Percentiles rank a stretch among this genome's conserved stretches.
Evolutionary conservation across 2,797 vertebrate species (phyloP).

Genomic region (Lacerta viridis): DNA sequence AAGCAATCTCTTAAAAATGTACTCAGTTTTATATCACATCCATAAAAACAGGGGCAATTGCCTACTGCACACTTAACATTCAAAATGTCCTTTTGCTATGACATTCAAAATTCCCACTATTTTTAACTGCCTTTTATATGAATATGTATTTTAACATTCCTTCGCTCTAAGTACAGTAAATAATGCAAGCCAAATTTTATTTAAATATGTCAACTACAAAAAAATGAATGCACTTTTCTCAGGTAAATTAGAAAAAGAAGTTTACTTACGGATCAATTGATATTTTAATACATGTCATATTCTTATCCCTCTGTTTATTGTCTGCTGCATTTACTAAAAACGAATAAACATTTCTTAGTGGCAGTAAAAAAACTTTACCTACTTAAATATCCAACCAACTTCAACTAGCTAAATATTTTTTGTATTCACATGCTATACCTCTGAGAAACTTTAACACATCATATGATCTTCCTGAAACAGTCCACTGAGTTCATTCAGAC

Average conservation of each 20-base stretch:
- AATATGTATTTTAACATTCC: background rate
- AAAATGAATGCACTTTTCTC: slow-evolving; percentile 22
- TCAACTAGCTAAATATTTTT: slow-evolving; percentile 1
- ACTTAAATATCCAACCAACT: background rate
- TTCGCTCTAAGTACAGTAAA: background rate
- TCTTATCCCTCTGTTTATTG: slow-evolving; percentile 99
- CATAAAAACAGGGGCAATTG: background rate
- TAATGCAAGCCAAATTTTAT: background rate
- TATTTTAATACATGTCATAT: slow-evolving; percentile 97
- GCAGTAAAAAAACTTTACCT: slow-evolving; percentile 34
- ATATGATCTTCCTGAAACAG: slow-evolving; percentile 8
- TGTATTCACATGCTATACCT: slow-evolving; percentile 8
- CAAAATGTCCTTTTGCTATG: background rate
- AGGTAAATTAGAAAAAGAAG: slow-evolving; percentile 49
- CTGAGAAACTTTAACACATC: slow-evolving; percentile 22
- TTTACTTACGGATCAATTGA: slow-evolving; percentile 96
- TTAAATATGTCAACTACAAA: slow-evolving; percentile 24
- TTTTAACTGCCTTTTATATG: slow-evolving; percentile 7
- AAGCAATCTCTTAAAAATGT: background rate
- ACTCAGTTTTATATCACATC: background rate
- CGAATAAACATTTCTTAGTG: slow-evolving; percentile 66
- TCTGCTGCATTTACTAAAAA: slow-evolving; percentile 96
- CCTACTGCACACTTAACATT: background rate
- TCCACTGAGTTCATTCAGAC: background rate
- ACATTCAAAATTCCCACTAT: background rate